Conservation (phyloP, 2,888 invertebrate species). For the Scelioninae gen. 2 region DNA sequence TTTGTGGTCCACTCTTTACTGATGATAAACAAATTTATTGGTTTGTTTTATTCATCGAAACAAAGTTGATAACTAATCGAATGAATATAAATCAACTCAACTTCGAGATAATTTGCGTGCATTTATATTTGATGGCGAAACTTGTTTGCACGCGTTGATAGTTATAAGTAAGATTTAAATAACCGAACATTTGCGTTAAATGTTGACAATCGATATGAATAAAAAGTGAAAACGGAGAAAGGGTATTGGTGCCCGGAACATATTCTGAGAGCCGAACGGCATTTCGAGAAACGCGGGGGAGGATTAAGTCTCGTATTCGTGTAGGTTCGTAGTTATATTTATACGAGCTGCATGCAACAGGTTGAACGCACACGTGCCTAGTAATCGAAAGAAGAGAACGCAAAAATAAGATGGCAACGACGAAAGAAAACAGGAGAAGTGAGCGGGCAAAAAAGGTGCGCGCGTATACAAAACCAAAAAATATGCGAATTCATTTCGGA, state of each 20-base stretch:
- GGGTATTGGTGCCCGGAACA: constrained; percentile 13
- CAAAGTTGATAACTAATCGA: no score
- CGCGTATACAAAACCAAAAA: constrained; percentile 20
- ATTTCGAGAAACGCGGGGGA: constrained; percentile 55
- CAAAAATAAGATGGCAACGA: constrained; percentile 37
- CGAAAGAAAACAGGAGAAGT: constrained; percentile 28
- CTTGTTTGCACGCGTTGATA: no score
- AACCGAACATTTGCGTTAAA: neutral
- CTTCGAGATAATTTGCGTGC: no score
- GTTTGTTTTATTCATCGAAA: no score
- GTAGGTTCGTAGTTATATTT: constrained; percentile 54
- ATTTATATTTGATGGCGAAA: no score
- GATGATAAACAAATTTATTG: no score
- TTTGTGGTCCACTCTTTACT: no score
- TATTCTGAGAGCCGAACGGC: constrained; percentile 15
- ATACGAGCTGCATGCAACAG: constrained; percentile 55
- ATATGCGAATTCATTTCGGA: constrained; percentile 17
- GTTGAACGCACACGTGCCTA: constrained; percentile 60
- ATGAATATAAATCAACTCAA: no score
- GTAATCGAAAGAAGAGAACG: constrained; percentile 47
- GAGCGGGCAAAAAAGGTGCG: constrained; percentile 11
- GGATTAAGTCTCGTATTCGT: constrained; percentile 44
- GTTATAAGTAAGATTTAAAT: neutral
- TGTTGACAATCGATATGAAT: constrained; percentile 8
- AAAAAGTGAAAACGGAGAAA: constrained; percentile 40